Base-by-base conservation (phyloP, 2,888 invertebrate genomes). In the Eupithecia subfuscata region DNA sequence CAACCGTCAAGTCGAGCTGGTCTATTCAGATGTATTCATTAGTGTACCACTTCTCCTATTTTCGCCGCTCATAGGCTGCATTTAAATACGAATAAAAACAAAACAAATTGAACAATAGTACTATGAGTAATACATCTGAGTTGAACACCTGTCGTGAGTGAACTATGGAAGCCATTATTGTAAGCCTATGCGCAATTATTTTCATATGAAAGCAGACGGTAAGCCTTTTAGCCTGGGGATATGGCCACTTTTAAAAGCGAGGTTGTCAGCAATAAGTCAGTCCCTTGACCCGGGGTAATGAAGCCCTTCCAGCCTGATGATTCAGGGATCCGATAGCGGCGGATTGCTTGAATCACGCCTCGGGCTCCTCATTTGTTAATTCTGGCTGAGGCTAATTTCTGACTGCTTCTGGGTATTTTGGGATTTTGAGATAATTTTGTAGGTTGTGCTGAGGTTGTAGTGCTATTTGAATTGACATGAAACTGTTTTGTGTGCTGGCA, bases 321-420 rank as follows among this genome's bases (percentile, higher is more conserved):
- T 30, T 64, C 64, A 64, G 64, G 64, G 64, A 64, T 64, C 64
- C 64, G 16, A 37, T 64, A 64, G 34, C 18, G 64, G 34, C 34
- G 60, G 60, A 60, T 60, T 60, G 60, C 60, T 5, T 18, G 18
- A 37, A 64, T 34, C 64, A 18, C 64, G 64, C 64, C 64, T 34
- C 8, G 5, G 64, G 63, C 63, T 34, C 18, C 64, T 34, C 64
- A 34, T 64, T 64, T 34, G 64, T 64, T 64, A 64, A 64, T 64
- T 64, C 64, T 34, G 34, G 34, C 16, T 16, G 30, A 9, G 63
- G 30, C 18, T 64, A 16, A 30, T 64, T 30, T 30, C 30, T 30
- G 30, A 3, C 30, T 30, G 30, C 11, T 1, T n/a, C n/a, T n/a
- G n/a, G 22, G 22, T 12, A n/a, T 52, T 52, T n/a, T 22, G 25